A percentile compares a stretch with the other conserved stretches of the same genome.
Evolutionary conservation across 1,140 invertebrate genomes (phyloP).

Genomic region (Cyrtorhinus lividipennis): DNA sequence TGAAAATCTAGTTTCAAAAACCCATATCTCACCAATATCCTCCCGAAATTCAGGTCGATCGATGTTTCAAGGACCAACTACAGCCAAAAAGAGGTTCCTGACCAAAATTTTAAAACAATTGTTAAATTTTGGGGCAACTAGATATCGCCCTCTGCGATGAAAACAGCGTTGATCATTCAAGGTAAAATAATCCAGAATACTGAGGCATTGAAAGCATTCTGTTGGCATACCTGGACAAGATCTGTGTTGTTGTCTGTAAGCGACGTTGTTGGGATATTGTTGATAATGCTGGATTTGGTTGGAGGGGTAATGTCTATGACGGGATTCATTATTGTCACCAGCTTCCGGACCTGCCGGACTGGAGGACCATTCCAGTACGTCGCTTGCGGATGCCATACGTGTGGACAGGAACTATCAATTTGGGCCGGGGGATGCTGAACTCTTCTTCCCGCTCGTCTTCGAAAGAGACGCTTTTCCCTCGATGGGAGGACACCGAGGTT

Average conservation of each 20-base stretch:
- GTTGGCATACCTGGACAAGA: slow-evolving; percentile 28
- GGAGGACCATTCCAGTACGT: slow-evolving; percentile 49
- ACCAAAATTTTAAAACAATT: too few relatives aligned
- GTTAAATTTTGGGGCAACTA: too few relatives aligned
- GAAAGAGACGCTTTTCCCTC: neutral
- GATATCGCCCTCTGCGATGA: too few relatives aligned
- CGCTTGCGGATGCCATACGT: slow-evolving; percentile 62
- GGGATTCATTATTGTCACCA: slow-evolving; percentile 23
- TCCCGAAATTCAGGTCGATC: neutral
- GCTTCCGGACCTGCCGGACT: slow-evolving; percentile 31
- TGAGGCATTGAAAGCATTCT: too few relatives aligned
- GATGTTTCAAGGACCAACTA: too few relatives aligned
- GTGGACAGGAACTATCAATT: slow-evolving; percentile 72
- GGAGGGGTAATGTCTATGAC: neutral
- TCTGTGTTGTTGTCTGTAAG: slow-evolving; percentile 27
- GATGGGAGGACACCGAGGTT: neutral
- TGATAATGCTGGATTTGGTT: slow-evolving; percentile 20
- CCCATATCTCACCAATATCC: too few relatives aligned
- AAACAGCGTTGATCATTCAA: too few relatives aligned
- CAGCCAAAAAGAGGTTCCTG: too few relatives aligned
- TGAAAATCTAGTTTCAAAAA: too few relatives aligned
- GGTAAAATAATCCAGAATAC: too few relatives aligned
- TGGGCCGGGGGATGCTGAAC: slow-evolving; percentile 65
- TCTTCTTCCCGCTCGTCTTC: slow-evolving; percentile 34
- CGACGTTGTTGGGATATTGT: slow-evolving; percentile 27